Conservation (phyloP, 2,797 vertebrate genomes). For the Lepus townsendii region DNA sequence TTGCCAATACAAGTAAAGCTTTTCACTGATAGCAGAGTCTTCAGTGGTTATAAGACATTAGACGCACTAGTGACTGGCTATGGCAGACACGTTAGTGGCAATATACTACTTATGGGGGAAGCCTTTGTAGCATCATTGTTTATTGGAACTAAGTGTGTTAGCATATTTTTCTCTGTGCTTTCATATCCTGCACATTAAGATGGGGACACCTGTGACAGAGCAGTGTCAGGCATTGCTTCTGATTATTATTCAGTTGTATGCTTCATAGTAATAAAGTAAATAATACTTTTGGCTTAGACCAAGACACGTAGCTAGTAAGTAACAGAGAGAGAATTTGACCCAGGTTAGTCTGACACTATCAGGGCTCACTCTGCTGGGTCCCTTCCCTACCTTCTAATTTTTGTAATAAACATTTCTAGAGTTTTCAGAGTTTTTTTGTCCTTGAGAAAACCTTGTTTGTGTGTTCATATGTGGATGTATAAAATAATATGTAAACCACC, state of each 20-base stretch:
- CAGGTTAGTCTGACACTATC: neutral
- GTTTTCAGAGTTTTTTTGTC: slow-evolving; percentile 12
- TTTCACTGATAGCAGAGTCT: neutral
- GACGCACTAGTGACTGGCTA: neutral
- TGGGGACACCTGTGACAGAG: neutral
- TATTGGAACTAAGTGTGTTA: neutral
- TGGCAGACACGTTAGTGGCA: neutral
- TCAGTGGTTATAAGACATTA: neutral
- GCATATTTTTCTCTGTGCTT: neutral
- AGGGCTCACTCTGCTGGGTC: neutral
- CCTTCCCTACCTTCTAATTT: neutral
- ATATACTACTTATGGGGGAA: neutral
- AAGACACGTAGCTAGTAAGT: neutral
- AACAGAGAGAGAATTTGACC: neutral
- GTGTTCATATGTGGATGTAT: neutral
- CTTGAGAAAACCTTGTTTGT: neutral
- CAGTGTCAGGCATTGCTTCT: too few species aligned
- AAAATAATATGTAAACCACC: neutral
- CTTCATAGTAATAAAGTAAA: neutral
- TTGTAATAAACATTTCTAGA: neutral
- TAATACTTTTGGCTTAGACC: neutral
- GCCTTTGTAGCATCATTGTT: neutral
- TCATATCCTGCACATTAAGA: neutral
- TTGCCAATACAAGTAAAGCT: neutral
- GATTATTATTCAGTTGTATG: too few species aligned